phyloP scores from a whole-genome alignment of 2,113 vertebrate species.

The Ictalurus punctatus region DNA sequence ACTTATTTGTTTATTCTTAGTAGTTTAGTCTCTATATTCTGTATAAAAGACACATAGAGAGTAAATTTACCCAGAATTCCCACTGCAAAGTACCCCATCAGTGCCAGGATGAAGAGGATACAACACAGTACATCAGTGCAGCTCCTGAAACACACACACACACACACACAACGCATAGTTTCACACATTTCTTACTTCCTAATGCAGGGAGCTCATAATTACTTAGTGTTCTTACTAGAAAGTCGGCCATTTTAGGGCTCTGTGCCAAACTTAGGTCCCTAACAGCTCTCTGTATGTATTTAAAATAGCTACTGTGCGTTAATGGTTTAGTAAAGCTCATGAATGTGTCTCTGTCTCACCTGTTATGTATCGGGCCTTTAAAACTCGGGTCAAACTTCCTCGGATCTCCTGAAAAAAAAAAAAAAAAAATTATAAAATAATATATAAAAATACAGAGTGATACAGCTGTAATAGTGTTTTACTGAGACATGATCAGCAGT shows the following conservation, averaged over 20 bases:
- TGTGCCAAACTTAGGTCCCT: not conserved
- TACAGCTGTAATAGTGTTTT: too few relatives aligned
- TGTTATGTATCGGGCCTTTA: constrained; percentile 81
- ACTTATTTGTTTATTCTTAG: not conserved
- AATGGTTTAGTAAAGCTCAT: not conserved
- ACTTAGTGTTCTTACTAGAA: not conserved
- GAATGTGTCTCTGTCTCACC: constrained; percentile 51
- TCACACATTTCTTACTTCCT: constrained; percentile 1
- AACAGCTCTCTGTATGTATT: not conserved
- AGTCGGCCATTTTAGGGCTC: not conserved
- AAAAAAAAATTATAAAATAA: not conserved
- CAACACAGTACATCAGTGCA: constrained; percentile 93
- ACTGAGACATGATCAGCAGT: too few relatives aligned
- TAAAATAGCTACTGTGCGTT: not conserved
- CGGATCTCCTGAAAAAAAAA: constrained; percentile 77
- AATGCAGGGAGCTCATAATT: not conserved
- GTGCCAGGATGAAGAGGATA: constrained; percentile 81
- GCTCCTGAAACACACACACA: constrained; percentile 69
- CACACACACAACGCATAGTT: not conserved
- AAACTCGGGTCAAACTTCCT: constrained; percentile 90
- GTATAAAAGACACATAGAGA: not conserved
- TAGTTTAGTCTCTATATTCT: not conserved
- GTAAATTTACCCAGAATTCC: constrained; percentile 84
- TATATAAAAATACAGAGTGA: not conserved
- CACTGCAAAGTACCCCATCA: constrained; percentile 84